Evolutionary conservation across 2,888 invertebrate genomes (phyloP).

Genomic region (Himalopsyche tibetana): DNA sequence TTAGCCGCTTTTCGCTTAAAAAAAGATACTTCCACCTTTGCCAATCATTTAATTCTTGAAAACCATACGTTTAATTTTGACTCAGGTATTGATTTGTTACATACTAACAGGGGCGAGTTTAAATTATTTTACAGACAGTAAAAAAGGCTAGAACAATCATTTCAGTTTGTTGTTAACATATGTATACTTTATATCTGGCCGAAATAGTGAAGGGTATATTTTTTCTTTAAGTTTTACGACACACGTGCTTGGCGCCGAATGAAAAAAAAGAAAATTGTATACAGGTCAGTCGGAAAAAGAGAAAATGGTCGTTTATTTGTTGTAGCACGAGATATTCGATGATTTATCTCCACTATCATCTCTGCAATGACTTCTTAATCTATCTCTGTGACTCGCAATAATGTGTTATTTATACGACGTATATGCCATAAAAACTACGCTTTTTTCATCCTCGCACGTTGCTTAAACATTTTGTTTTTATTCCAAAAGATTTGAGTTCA

Average conservation of each 20-base stretch:
- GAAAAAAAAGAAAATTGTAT: slow-evolving; percentile 10
- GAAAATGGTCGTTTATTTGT: slow-evolving; percentile 27
- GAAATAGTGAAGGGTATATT: not conserved
- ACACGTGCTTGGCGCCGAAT: not conserved
- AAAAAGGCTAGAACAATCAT: not conserved
- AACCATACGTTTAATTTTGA: too few relatives aligned
- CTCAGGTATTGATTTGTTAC: too few relatives aligned
- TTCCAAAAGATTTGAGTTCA: too few relatives aligned
- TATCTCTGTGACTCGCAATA: slow-evolving; percentile 13
- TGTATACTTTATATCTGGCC: not conserved
- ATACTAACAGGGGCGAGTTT: too few relatives aligned
- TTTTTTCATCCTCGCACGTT: too few relatives aligned
- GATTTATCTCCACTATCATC: not conserved
- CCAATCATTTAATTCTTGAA: too few relatives aligned
- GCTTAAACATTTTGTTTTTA: too few relatives aligned
- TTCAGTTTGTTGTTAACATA: not conserved
- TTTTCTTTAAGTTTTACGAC: slow-evolving; percentile 30
- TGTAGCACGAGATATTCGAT: slow-evolving; percentile 25
- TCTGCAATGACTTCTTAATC: slow-evolving; percentile 30
- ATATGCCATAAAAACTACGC: not conserved
- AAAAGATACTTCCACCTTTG: too few relatives aligned
- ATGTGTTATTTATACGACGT: not conserved
- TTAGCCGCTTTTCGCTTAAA: too few relatives aligned
- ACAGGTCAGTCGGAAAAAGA: slow-evolving; percentile 16
- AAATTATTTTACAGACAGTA: too few relatives aligned